These are phyloP conservation scores for Mesorhabditis belari DNA, from an alignment of 2,888 invertebrate species.

Conservation along the genomic window DNA sequence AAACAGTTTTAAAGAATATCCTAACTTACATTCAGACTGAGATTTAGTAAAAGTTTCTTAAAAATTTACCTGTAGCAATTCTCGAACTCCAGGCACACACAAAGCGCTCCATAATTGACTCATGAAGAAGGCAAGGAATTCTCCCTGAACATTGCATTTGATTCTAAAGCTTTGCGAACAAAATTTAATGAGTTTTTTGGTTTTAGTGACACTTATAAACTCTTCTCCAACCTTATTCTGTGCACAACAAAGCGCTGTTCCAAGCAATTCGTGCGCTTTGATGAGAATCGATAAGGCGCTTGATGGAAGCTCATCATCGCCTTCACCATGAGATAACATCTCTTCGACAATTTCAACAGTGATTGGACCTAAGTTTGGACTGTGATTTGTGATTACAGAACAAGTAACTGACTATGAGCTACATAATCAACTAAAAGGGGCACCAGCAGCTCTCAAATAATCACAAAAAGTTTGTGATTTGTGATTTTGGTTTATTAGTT, in stretches of 20 bases:
- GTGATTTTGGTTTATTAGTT: too few relatives aligned
- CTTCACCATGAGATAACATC: conserved; percentile 9
- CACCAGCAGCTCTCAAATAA: too few relatives aligned
- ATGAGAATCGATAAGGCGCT: conserved; percentile 20
- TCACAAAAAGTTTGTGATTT: too few relatives aligned
- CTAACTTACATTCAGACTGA: too few relatives aligned
- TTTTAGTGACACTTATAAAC: too few relatives aligned
- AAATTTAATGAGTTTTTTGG: too few relatives aligned
- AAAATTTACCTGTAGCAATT: not conserved
- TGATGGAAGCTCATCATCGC: conserved; percentile 17
- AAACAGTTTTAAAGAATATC: too few relatives aligned
- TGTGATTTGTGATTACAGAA: too few relatives aligned
- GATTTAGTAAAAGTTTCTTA: not conserved
- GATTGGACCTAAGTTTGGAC: too few relatives aligned
- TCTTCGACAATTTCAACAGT: conserved; percentile 6
- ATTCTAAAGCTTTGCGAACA: too few relatives aligned
- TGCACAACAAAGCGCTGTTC: conserved; percentile 13
- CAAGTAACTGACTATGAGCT: too few relatives aligned
- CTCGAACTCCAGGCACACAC: conserved; percentile 9
- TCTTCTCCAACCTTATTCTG: conserved; percentile 24
- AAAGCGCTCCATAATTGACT: conserved; percentile 7
- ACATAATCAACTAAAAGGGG: too few relatives aligned
- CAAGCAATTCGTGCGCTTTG: conserved; percentile 25
- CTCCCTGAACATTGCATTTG: conserved; percentile 9
- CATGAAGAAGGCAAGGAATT: conserved; percentile 17